phyloP scores from a whole-genome alignment of 2,888 invertebrate genomes.

The Teleiodes luculella region DNA sequence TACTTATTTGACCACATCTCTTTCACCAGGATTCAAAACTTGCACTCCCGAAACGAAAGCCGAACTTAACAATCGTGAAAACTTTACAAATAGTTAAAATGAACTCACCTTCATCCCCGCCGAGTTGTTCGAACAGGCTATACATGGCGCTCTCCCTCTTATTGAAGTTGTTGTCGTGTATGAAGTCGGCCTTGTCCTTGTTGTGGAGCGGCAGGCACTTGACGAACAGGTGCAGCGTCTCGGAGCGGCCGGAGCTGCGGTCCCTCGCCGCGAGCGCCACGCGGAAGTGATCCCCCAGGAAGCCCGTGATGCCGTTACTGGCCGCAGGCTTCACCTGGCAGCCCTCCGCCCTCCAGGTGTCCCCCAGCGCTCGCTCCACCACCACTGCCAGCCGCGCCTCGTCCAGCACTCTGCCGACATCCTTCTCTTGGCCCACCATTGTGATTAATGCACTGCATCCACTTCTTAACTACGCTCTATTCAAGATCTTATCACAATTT shows the following conservation, averaged over 20 bases:
- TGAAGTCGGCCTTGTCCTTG: constrained; percentile 52
- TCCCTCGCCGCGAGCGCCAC: constrained; percentile 36
- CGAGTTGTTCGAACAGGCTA: constrained; percentile 46
- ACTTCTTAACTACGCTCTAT: neutral
- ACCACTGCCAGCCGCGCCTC: neutral
- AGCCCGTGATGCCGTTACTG: constrained; percentile 53
- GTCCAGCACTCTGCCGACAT: neutral
- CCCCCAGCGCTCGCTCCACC: neutral
- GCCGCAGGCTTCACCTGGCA: constrained; percentile 27
- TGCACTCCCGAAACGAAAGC: too few species aligned
- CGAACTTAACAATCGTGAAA: neutral
- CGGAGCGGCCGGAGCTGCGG: constrained; percentile 21
- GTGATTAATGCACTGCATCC: neutral
- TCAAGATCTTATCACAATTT: neutral
- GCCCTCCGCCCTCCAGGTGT: neutral
- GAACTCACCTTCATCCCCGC: constrained; percentile 27
- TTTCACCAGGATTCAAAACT: too few species aligned
- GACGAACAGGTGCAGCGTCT: constrained; percentile 46
- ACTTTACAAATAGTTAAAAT: neutral
- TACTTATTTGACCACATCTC: too few species aligned
- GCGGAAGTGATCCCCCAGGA: constrained; percentile 57
- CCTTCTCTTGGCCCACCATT: neutral
- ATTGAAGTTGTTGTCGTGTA: constrained; percentile 43
- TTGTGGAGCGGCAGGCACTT: constrained; percentile 51
- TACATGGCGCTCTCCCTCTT: constrained; percentile 53